phyloP scores from a whole-genome alignment of 2,888 invertebrate species.

The Frankliniella fusca region DNA sequence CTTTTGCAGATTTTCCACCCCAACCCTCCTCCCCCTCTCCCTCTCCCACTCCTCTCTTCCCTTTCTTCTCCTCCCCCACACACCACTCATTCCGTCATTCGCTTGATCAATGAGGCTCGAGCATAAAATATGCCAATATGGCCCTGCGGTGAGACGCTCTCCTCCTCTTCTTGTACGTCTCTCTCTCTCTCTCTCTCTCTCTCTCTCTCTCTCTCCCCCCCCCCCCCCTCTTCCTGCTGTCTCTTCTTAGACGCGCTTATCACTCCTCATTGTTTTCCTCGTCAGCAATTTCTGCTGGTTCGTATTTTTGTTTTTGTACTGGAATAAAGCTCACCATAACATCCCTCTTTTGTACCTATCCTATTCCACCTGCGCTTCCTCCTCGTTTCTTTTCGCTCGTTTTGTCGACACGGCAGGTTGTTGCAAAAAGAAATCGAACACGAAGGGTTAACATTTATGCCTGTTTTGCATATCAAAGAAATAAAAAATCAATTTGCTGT shows the following conservation, averaged over 20 bases:
- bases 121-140: constrained; percentile 25
- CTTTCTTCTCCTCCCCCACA: neutral
- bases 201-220: neutral
- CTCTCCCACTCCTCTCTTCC: neutral
- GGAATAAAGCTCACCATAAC: too few species aligned
- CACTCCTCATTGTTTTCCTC: too few species aligned
- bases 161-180: neutral
- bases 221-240: neutral
- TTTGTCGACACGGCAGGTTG: too few species aligned
- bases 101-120: constrained; percentile 16
- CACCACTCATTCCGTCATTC: constrained; percentile 11
- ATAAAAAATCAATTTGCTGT: too few species aligned
- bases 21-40: neutral
- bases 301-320: too few species aligned
- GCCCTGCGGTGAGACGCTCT: neutral
- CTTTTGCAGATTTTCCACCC: constrained; percentile 11
- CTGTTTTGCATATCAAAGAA: too few species aligned
- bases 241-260: neutral
- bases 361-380: too few species aligned
- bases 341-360: too few species aligned
- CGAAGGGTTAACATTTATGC: too few species aligned
- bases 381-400: too few species aligned
- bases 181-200: neutral
- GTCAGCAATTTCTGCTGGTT: too few species aligned
- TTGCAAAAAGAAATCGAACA: too few species aligned